Evolutionary conservation across 2,888 invertebrate genomes (phyloP).

Genomic region (Resseliella maxima): DNA sequence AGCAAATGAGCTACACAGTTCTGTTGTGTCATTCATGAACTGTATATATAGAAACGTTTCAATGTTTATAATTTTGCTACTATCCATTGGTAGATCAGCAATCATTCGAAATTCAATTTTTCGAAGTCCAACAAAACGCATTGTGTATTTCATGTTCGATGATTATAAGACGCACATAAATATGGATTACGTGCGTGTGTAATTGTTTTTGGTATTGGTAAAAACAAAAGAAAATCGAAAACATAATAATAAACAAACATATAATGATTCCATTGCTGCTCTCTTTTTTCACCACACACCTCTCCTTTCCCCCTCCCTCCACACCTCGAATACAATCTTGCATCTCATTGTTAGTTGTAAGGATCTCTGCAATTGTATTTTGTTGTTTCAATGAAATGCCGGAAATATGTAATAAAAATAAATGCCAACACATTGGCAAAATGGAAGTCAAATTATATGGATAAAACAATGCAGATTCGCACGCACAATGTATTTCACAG

Average conservation of each 20-base stretch:
- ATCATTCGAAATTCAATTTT: neutral
- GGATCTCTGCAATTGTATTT: neutral
- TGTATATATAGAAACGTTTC: neutral
- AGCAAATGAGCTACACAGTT: neutral
- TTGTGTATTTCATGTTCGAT: neutral
- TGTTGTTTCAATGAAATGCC: neutral
- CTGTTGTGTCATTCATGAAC: constrained; percentile 5
- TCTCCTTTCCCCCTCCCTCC: neutral
- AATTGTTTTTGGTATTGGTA: neutral
- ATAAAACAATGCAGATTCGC: constrained; percentile 54
- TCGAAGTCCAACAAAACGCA: neutral
- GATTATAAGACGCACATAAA: neutral
- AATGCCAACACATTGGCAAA: constrained; percentile 51
- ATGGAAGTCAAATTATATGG: constrained; percentile 45
- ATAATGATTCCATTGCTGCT: neutral
- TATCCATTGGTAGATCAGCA: neutral
- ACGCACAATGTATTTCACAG: constrained; percentile 49
- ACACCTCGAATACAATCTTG: neutral
- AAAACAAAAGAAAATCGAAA: constrained; percentile 14
- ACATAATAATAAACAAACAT: neutral
- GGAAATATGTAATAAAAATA: constrained; percentile 49
- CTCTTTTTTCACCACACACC: neutral
- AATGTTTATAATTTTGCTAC: neutral
- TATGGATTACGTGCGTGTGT: constrained; percentile 24
- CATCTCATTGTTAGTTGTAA: neutral